Evolutionary conservation across 2,113 vertebrate genomes (phyloP), one percentile per base, ranked within the genome.

Genomic region (Excalfactoria chinensis): DNA sequence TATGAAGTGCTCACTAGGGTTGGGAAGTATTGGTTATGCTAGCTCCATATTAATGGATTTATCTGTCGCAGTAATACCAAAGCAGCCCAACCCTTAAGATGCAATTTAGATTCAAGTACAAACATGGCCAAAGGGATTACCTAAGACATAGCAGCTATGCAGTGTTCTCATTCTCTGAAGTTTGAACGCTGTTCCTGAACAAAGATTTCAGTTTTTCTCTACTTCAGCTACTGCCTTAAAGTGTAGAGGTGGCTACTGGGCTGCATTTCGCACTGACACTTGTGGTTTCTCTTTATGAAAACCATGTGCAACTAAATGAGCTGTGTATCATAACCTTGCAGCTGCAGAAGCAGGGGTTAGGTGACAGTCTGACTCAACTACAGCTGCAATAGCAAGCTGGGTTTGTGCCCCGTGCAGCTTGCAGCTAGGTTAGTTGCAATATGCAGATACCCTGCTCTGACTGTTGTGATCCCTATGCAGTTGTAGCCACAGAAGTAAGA

Each of bases 61-160:
- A 62, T 84, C 80, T 64, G 48, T 60, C 80, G 41, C 77, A 88
- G 82, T 26, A 76, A 43, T n/a, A 89, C 25, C 34, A 51, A 30
- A 40, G 67, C 79, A 81, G 83, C 92, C 90, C 90, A 94, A 21
- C 77, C 93, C 78, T 92, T 85, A 59, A 80, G 67, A 70, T 94
- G 62, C 35, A 84, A 4, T 90, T 90, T 72, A 77, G 30, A n/a
- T 69, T 95, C 97, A 97, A 95, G 96, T 93, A 84, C 48, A 59
- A 83, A 93, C 95, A 95, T 0, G 93, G 91, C 84, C 68, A 15
- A 41, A 87, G 9, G 60, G 84, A 73, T 94, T 92, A 88, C 56
- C 22, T 77, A 85, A 96, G 84, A 77, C 32, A 21, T 3, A 15
- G 59, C 83, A 94, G 2, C 73, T 82, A 23, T 43, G 55, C 3